Base-by-base conservation (phyloP, 2,113 vertebrate species). In the Craseonycteris thonglongyai region DNA sequence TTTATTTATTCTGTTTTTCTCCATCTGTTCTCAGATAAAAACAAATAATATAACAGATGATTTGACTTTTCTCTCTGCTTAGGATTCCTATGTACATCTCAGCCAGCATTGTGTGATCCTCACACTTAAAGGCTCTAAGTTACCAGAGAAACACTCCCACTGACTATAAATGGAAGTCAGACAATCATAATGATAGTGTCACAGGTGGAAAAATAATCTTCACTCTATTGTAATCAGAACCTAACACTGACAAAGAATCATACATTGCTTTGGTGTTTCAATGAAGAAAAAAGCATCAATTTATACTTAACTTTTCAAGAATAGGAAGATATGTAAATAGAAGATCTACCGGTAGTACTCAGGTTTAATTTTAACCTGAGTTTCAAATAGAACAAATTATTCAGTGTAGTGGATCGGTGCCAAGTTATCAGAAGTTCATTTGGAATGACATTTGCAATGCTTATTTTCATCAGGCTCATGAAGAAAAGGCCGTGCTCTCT, bases 141-240 rank as follows among this genome's bases (percentile, higher is more conserved):
- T 51, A 76, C 88, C 54, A 88, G 42, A 92, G 68, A 95, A 92
- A 95, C 26, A 51, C 38, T 97, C 88, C 79, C 56, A 88, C 12
- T 88, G 90, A 88, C 56, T 96, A 49, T 89, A 95, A 97, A 96
- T 89, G 59, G 76, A 96, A 94, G 33, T 81, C 72, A 76, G 66
- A 95, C 6, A 71, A 96, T 92, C 96, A 90, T 96, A 96, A 94
- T 45, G 3, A 59, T 69, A 75, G 58, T 81, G 49, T 96, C 83
- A 84, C 14, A 94, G 54, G 42, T 95, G 38, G 66, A 38, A 97
- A 91, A 98, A 96, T 56, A 96, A 98, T 65, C 78, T 97, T 94
- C 88, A 90, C 84, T 95, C 94, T 85, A 81, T 61, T 97, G 86
- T 95, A 97, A 96, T 95, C 93, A 97, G 79, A 18, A 18, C 35